These are phyloP conservation scores for Spongilla lacustris DNA, from an alignment of 37 sponge, comb jelly and placozoan genomes.

Conservation along the genomic window DNA sequence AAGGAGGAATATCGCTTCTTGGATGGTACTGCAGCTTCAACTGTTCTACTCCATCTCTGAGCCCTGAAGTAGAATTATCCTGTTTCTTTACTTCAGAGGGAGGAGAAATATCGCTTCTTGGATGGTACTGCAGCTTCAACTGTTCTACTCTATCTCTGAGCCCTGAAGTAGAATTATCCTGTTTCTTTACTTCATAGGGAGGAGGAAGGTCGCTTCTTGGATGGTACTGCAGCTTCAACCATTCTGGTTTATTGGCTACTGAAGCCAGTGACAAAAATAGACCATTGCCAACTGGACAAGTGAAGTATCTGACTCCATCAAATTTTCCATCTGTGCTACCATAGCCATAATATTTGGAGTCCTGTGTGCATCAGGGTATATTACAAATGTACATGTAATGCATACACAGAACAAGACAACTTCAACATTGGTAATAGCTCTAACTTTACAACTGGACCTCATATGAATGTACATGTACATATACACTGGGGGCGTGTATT, in stretches of 20 bases:
- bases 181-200: too few relatives aligned
- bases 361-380: conserved; percentile 2
- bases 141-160: too few relatives aligned
- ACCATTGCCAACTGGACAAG: conserved; percentile 52
- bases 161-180: too few relatives aligned
- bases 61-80: not conserved
- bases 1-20: not conserved
- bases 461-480: too few relatives aligned
- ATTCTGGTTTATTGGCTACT: not conserved
- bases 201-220: not conserved
- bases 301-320: conserved; percentile 34
- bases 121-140: too few relatives aligned
- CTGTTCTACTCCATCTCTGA: not conserved
- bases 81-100: not conserved
- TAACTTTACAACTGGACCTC: too few relatives aligned
- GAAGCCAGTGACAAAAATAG: conserved; percentile 45
- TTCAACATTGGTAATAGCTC: too few relatives aligned
- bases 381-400: too few relatives aligned
- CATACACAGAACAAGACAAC: too few relatives aligned
- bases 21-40: too few relatives aligned
- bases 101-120: not conserved
- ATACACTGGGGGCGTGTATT: too few relatives aligned
- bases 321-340: conserved; percentile 60
- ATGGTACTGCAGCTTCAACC: not conserved
- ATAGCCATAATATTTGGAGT: conserved; percentile 8